These are phyloP conservation scores for Mastacembelus armatus DNA, from an alignment of 2,797 vertebrate species.

Conservation along the genomic window DNA sequence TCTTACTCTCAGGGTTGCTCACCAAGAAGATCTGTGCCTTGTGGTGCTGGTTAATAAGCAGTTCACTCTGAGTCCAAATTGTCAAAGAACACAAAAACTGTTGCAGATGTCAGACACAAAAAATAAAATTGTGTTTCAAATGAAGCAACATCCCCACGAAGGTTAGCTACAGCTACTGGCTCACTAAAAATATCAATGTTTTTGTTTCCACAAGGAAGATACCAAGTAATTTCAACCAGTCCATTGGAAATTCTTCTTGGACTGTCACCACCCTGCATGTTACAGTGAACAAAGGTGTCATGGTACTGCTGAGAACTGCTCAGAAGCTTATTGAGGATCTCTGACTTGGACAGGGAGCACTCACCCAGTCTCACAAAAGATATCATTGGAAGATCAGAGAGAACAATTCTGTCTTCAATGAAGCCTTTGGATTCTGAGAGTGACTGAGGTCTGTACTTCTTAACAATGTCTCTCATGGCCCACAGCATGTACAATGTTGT, in stretches of 20 bases:
- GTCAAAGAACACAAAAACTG: constrained; percentile 86
- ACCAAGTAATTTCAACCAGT: constrained; percentile 86
- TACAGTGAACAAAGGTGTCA: constrained; percentile 78
- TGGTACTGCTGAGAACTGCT: constrained; percentile 79
- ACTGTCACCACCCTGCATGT: constrained; percentile 76
- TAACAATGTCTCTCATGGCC: constrained; percentile 86
- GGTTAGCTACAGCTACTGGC: constrained; percentile 83
- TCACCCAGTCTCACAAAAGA: constrained; percentile 81
- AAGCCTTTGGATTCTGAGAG: constrained; percentile 72
- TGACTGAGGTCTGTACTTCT: constrained; percentile 81
- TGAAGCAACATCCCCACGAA: constrained; percentile 80
- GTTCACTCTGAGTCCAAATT: constrained; percentile 53
- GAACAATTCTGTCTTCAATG: constrained; percentile 80
- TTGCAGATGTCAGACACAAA: constrained; percentile 81
- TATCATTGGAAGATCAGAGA: constrained; percentile 68
- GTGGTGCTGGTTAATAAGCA: constrained; percentile 43
- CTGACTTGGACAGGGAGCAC: constrained; percentile 84
- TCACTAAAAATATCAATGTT: constrained; percentile 83
- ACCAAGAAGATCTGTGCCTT: constrained; percentile 70
- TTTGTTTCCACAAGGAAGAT: constrained; percentile 82
- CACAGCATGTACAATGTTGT: too few species aligned
- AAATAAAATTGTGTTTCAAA: constrained; percentile 83
- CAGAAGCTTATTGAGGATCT: constrained; percentile 84
- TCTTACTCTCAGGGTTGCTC: constrained; percentile 41
- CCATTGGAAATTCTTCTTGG: constrained; percentile 77